Conservation (phyloP, 2,797 vertebrate genomes). For the Microtus obscurus region DNA sequence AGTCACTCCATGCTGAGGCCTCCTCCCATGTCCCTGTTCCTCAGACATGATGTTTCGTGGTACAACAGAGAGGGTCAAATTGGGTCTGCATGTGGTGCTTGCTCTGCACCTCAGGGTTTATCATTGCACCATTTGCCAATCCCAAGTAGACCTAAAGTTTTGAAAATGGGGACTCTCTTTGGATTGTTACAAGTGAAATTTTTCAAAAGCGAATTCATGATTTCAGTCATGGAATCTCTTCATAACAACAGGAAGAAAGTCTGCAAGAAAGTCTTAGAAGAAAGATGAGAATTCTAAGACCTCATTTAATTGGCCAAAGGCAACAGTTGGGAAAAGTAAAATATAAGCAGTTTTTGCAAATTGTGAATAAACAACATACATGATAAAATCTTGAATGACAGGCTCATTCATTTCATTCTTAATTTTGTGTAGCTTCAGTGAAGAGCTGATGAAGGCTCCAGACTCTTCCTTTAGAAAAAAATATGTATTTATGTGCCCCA, state of each 20-base stretch:
- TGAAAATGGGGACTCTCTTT: background rate
- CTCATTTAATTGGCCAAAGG: background rate
- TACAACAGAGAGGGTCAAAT: no score
- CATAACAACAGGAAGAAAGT: background rate
- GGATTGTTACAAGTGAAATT: constrained; percentile 4
- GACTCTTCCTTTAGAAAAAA: constrained; percentile 24
- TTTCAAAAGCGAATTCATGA: background rate
- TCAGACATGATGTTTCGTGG: rapidly evolving
- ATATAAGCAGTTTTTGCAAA: background rate
- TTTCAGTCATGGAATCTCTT: background rate
- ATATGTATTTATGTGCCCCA: background rate
- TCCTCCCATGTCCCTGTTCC: background rate
- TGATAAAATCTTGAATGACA: background rate
- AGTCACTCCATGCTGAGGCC: background rate
- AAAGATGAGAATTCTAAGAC: background rate
- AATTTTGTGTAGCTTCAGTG: background rate
- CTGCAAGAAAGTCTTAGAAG: background rate
- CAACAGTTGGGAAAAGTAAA: background rate
- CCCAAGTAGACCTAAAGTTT: background rate
- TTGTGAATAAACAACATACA: background rate
- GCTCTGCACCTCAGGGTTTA: background rate
- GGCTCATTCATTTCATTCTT: background rate
- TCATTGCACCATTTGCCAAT: background rate
- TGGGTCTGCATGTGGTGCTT: background rate
- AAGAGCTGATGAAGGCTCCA: constrained; percentile 16